Conservation (phyloP, 37 sponge, comb jelly and placozoan genomes). For the Eunapius fragilis region DNA sequence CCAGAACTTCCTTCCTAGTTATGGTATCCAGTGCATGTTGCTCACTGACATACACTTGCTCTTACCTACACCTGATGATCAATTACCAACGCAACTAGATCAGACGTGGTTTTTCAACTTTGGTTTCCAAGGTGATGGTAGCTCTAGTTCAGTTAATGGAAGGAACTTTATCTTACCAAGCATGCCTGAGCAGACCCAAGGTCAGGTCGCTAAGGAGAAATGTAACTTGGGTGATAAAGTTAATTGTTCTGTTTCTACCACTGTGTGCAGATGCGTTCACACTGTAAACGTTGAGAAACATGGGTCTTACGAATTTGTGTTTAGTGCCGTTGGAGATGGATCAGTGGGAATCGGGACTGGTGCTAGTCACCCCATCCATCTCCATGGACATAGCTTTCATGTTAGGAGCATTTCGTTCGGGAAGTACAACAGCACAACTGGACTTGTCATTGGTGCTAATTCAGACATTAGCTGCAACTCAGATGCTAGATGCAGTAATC, state of each 20-base stretch:
- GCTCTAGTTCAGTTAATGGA: slow-evolving; percentile 1
- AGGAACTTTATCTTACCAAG: slow-evolving; percentile 16
- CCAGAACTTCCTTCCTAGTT: too few species aligned
- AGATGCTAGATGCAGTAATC: not conserved
- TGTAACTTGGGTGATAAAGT: too few species aligned
- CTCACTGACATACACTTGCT: not conserved
- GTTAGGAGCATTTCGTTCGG: slow-evolving; percentile 58
- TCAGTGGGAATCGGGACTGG: not conserved
- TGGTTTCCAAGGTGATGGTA: slow-evolving; percentile 2
- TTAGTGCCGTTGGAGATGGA: slow-evolving; percentile 25
- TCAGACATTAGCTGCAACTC: slow-evolving; percentile 4
- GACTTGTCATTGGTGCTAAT: not conserved
- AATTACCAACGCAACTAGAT: slow-evolving; percentile 13
- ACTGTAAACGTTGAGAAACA: not conserved
- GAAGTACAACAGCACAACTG: slow-evolving; percentile 34
- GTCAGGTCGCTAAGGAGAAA: too few species aligned
- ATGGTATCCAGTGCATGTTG: too few species aligned
- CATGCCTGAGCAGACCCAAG: not conserved
- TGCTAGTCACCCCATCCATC: slow-evolving; percentile 71
- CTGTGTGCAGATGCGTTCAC: slow-evolving; percentile 21
- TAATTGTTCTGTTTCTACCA: too few species aligned
- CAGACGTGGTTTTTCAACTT: slow-evolving; percentile 50
- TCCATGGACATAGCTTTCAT: slow-evolving; percentile 83
- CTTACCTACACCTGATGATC: not conserved
- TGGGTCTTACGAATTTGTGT: slow-evolving; percentile 8